phyloP scores from a whole-genome alignment of 1,140 invertebrate species.

The Ridgeia piscesae region DNA sequence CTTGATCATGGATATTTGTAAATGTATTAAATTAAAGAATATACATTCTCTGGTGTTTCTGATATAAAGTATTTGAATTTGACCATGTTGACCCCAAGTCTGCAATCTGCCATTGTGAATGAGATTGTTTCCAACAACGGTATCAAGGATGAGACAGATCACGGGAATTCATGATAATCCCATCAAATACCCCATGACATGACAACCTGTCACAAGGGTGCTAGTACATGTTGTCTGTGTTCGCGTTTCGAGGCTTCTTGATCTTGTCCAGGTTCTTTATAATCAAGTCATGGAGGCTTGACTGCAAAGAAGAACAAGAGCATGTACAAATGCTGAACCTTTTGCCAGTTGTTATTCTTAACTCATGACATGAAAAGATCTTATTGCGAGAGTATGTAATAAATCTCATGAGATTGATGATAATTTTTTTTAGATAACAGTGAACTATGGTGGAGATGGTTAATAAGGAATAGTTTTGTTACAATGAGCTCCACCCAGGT shows the following conservation, averaged over 20 bases:
- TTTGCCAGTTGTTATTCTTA: too few species aligned
- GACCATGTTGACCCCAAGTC: neutral
- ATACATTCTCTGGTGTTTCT: too few species aligned
- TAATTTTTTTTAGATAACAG: too few species aligned
- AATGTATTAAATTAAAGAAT: too few species aligned
- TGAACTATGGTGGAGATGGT: too few species aligned
- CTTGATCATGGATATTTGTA: neutral
- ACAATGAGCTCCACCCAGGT: too few species aligned
- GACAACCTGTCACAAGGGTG: constrained; percentile 31
- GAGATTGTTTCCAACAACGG: neutral
- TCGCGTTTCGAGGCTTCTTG: constrained; percentile 85
- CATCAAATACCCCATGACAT: too few species aligned
- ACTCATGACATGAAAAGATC: too few species aligned
- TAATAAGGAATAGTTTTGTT: too few species aligned
- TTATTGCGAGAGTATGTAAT: too few species aligned
- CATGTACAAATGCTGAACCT: neutral
- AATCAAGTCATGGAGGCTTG: constrained; percentile 91
- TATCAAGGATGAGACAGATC: neutral
- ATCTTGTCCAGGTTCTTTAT: constrained; percentile 97
- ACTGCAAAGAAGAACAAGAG: constrained; percentile 45
- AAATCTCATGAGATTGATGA: too few species aligned
- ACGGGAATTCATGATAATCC: neutral
- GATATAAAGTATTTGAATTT: too few species aligned
- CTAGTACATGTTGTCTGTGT: constrained; percentile 79
- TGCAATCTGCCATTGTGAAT: neutral